Percentiles rank a stretch among this genome's conserved stretches.
phyloP scores from a whole-genome alignment of 2,888 invertebrate species.

The Eumacrocentrus americanus region DNA sequence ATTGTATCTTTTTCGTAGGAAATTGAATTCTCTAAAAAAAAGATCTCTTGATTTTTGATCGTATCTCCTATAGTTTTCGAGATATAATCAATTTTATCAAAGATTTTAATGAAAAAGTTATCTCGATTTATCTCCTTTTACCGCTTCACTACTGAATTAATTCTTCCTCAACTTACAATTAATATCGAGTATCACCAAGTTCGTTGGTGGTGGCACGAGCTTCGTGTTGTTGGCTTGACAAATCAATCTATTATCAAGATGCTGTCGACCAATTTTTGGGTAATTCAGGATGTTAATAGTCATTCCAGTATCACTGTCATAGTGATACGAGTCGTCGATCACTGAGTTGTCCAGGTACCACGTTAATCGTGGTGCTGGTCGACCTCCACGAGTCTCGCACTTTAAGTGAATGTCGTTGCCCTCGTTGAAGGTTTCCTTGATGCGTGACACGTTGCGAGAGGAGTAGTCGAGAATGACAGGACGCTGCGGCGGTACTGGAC shows the following conservation, averaged over 20 bases:
- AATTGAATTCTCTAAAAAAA: background rate
- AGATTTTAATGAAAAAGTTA: no score
- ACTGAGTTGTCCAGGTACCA: conserved; percentile 87
- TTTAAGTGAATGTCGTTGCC: conserved; percentile 81
- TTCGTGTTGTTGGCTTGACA: conserved; percentile 90
- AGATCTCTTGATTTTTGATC: background rate
- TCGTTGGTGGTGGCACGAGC: conserved; percentile 77
- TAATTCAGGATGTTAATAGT: conserved; percentile 82
- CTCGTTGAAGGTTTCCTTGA: conserved; percentile 85
- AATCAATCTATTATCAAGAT: conserved; percentile 81
- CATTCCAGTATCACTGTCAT: conserved; percentile 69
- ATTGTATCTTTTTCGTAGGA: background rate
- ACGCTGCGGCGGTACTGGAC: conserved; percentile 83
- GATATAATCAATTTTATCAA: background rate
- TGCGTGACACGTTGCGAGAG: conserved; percentile 70
- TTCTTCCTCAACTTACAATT: conserved; percentile 93
- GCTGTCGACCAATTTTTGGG: conserved; percentile 80
- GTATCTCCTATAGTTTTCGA: background rate
- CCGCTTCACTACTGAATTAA: no score
- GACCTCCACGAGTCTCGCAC: conserved; percentile 85
- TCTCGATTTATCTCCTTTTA: no score
- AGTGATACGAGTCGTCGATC: conserved; percentile 82
- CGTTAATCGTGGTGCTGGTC: conserved; percentile 78
- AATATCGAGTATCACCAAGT: conserved; percentile 80
- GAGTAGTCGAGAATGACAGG: conserved; percentile 83